phyloP scores from a whole-genome alignment of 1,140 invertebrate genomes.

The Linepithema humile region DNA sequence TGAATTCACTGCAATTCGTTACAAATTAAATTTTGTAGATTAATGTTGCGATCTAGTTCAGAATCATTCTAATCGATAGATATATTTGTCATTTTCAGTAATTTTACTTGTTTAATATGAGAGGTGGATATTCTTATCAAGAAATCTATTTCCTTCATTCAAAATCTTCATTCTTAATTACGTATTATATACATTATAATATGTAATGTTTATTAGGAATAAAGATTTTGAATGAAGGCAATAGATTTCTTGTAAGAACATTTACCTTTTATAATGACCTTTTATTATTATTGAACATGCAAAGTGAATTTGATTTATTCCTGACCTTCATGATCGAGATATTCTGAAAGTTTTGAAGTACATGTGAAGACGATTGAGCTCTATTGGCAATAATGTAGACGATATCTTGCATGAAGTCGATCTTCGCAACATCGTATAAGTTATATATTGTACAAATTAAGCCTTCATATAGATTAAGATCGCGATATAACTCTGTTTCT shows the following conservation, averaged over 20 bases:
- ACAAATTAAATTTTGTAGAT: conserved; percentile 6
- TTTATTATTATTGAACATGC: conserved; percentile 91
- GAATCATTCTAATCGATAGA: neutral
- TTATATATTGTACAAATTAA: conserved; percentile 34
- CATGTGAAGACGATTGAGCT: conserved; percentile 87
- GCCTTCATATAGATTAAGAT: conserved; percentile 33
- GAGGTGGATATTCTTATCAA: too few species aligned
- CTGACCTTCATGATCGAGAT: too few species aligned
- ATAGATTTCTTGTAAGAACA: neutral
- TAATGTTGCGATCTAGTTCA: neutral
- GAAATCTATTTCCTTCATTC: too few species aligned
- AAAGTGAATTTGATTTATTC: conserved; percentile 90
- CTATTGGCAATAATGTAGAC: conserved; percentile 86
- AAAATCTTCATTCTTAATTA: too few species aligned
- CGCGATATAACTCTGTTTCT: neutral
- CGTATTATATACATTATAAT: too few species aligned
- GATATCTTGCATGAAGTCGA: conserved; percentile 1
- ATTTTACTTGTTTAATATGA: too few species aligned
- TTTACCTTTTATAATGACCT: conserved; percentile 89
- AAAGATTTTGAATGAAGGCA: too few species aligned
- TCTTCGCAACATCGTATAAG: neutral
- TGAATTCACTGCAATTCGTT: too few species aligned
- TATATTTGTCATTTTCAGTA: too few species aligned
- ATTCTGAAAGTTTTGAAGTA: conserved; percentile 88
- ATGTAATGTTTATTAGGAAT: too few species aligned